A percentile compares a stretch with the other conserved stretches of the same genome.
Evolutionary conservation across 92 coral and sea anemone species (phyloP).

Genomic region (Plumapathes pennacea): DNA sequence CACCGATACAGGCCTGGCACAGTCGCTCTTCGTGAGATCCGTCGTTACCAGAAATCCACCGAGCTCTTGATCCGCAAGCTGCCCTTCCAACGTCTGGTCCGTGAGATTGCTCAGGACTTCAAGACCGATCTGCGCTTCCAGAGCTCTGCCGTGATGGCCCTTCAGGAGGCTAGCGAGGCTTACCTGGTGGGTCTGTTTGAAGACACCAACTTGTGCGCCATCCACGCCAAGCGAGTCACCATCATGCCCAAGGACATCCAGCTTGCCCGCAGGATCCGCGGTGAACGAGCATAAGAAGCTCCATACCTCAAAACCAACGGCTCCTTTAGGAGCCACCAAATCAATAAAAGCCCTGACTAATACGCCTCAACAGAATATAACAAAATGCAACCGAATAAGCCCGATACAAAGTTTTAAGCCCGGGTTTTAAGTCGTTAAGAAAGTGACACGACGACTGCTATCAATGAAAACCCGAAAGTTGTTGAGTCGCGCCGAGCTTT

Average conservation of each 20-base stretch:
- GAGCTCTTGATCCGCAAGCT: conserved; percentile 85
- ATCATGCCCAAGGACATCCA: conserved; percentile 92
- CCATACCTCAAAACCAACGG: conserved; percentile 19
- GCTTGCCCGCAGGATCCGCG: conserved; percentile 90
- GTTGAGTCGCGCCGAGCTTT: too few species aligned
- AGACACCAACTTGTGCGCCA: conserved; percentile 91
- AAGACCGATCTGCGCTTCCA: conserved; percentile 83
- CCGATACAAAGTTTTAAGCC: too few species aligned
- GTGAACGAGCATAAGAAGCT: conserved; percentile 49
- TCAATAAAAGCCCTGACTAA: conserved; percentile 14
- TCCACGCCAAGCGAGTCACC: conserved; percentile 94
- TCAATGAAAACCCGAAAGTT: too few species aligned
- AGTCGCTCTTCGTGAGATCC: conserved; percentile 87
- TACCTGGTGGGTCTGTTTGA: conserved; percentile 88
- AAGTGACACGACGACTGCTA: too few species aligned
- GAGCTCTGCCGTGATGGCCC: conserved; percentile 84
- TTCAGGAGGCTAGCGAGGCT: conserved; percentile 88
- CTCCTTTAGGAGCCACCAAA: conserved; percentile 43
- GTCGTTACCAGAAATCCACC: conserved; percentile 87
- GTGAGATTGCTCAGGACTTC: conserved; percentile 86
- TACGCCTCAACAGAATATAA: not conserved
- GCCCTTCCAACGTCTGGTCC: conserved; percentile 90
- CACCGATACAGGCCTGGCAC: conserved; percentile 93
- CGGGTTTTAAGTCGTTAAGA: too few species aligned
- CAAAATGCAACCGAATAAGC: too few species aligned